Evolutionary conservation across 2,113 vertebrate genomes (phyloP).

Genomic region (Chionis minor): DNA sequence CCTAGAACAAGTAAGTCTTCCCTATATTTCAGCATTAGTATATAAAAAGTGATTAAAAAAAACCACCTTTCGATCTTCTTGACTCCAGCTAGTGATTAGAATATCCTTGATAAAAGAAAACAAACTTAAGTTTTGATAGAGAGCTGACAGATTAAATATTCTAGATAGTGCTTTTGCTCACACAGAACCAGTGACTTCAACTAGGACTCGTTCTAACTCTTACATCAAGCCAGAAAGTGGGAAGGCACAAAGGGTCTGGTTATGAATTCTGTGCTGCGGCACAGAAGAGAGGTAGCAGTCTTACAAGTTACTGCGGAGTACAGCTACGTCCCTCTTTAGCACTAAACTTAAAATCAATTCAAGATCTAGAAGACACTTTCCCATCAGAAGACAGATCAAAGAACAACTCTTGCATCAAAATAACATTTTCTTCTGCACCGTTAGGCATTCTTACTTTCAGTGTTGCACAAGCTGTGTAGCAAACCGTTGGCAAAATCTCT

Average conservation of each 20-base stretch:
- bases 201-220: neutral
- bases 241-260: neutral
- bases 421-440: neutral
- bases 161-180: neutral
- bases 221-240: neutral
- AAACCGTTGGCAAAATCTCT: slow-evolving; percentile 89
- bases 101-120: neutral
- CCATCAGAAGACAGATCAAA: neutral
- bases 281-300: neutral
- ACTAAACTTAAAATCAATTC: neutral
- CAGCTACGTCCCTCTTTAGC: neutral
- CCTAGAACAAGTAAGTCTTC: neutral
- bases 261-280: neutral
- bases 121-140: neutral
- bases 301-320: neutral
- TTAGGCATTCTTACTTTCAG: slow-evolving; percentile 80
- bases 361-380: neutral
- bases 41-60: neutral
- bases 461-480: slow-evolving; percentile 92
- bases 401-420: neutral
- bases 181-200: neutral
- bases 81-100: neutral
- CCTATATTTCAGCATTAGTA: neutral
- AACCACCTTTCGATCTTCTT: neutral
- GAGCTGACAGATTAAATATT: neutral